Conservation (phyloP, 2,113 vertebrate species). For the Silurus glanis region DNA sequence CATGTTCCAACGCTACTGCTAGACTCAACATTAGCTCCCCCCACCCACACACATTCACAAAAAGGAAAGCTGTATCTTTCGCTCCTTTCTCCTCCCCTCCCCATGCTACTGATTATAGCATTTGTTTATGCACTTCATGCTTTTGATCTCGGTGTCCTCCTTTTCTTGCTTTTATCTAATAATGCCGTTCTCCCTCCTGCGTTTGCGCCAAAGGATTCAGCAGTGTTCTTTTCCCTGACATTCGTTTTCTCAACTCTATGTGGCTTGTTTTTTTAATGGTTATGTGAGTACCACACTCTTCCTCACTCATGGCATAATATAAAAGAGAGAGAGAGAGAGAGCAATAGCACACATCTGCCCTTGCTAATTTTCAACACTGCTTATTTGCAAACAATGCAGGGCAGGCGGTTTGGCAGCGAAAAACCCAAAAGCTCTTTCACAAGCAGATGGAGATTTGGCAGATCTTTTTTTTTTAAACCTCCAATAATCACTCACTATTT, state of each 20-base stretch:
- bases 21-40: background rate
- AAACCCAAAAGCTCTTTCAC: constrained; percentile 27
- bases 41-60: too few species aligned
- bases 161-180: constrained; percentile 14
- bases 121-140: constrained; percentile 8
- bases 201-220: background rate
- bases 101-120: background rate
- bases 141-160: constrained; percentile 6
- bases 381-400: constrained; percentile 58
- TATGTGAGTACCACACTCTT: background rate
- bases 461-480: constrained; percentile 9
- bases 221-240: background rate
- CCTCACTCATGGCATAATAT: background rate
- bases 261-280: background rate
- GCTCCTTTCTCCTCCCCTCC: background rate
- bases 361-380: constrained; percentile 52
- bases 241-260: background rate
- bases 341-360: constrained; percentile 15
- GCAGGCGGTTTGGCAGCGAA: constrained; percentile 44
- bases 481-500: background rate
- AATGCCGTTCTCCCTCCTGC: background rate
- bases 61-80: background rate
- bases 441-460: constrained; percentile 40
- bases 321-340: background rate
- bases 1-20: constrained; percentile 17